Conservation (phyloP, 2,888 invertebrate species). For the Erebia ligea region DNA sequence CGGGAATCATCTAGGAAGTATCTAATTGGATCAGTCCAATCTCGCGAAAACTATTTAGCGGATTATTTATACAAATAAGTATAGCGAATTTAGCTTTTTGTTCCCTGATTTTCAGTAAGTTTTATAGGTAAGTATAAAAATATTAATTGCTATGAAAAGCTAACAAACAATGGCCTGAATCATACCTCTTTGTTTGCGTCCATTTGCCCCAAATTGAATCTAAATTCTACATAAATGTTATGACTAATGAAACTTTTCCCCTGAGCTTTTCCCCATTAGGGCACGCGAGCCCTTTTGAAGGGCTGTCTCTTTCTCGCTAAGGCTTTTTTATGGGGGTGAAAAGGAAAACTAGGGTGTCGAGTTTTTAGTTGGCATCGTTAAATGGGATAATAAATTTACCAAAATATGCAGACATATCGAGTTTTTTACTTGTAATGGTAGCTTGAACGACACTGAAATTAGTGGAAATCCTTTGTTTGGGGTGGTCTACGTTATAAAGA, state of each 20-base stretch:
- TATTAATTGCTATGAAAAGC: not conserved
- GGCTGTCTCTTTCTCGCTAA: not conserved
- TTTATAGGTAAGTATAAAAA: too few species aligned
- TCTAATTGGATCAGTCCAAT: too few species aligned
- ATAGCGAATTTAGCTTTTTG: too few species aligned
- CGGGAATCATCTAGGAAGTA: too few species aligned
- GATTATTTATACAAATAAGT: too few species aligned
- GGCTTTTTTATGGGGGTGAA: not conserved
- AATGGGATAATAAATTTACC: conserved; percentile 1
- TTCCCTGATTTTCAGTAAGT: too few species aligned
- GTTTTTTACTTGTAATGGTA: not conserved
- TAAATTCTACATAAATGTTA: conserved; percentile 9
- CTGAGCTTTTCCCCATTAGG: conserved; percentile 4
- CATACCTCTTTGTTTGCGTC: conserved; percentile 8
- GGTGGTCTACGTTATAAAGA: too few species aligned
- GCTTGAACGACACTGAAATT: not conserved
- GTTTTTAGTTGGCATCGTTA: conserved; percentile 2
- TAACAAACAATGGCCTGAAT: conserved; percentile 2
- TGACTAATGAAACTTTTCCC: conserved; percentile 26
- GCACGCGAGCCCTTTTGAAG: conserved; percentile 10
- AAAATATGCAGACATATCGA: not conserved
- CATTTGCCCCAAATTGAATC: conserved; percentile 18
- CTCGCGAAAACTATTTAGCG: too few species aligned
- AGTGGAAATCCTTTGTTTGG: too few species aligned
- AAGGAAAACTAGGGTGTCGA: not conserved